A percentile compares a stretch with the other conserved stretches of the same genome.
Evolutionary conservation across 2,888 invertebrate species (phyloP).

Genomic region (Harpalus rubripes): DNA sequence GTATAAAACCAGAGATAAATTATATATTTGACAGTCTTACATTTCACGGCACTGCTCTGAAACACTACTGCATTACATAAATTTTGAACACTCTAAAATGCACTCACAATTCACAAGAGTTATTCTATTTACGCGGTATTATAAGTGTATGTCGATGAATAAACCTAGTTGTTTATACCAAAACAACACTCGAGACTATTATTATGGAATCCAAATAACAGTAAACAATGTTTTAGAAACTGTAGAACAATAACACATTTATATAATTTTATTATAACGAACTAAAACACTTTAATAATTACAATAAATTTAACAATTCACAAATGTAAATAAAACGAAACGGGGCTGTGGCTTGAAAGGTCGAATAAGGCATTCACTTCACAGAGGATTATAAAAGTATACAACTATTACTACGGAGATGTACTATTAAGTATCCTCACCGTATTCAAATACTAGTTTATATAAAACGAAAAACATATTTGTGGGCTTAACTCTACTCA

Average conservation of each 20-base stretch:
- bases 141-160: background rate
- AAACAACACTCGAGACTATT: background rate
- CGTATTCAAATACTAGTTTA: constrained; percentile 65
- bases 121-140: constrained; percentile 6
- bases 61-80: background rate
- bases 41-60: background rate
- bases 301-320: constrained; percentile 32
- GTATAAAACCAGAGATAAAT: constrained; percentile 14
- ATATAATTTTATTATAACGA: constrained; percentile 16
- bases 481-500: constrained; percentile 50
- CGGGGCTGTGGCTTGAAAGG: constrained; percentile 66
- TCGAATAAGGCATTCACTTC: constrained; percentile 54
- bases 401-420: constrained; percentile 5
- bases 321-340: constrained; percentile 64
- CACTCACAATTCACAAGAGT: background rate
- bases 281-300: constrained; percentile 3
- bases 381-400: constrained; percentile 17
- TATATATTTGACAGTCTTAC: constrained; percentile 29
- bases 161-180: constrained; percentile 5
- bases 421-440: constrained; percentile 44
- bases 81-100: background rate
- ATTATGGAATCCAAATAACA: constrained; percentile 8
- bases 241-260: background rate
- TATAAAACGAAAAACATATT: constrained; percentile 64
- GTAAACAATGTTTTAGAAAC: constrained; percentile 9